These are phyloP conservation scores for Athrips mouffetella DNA, from an alignment of 2,888 invertebrate species.

Conservation along the genomic window DNA sequence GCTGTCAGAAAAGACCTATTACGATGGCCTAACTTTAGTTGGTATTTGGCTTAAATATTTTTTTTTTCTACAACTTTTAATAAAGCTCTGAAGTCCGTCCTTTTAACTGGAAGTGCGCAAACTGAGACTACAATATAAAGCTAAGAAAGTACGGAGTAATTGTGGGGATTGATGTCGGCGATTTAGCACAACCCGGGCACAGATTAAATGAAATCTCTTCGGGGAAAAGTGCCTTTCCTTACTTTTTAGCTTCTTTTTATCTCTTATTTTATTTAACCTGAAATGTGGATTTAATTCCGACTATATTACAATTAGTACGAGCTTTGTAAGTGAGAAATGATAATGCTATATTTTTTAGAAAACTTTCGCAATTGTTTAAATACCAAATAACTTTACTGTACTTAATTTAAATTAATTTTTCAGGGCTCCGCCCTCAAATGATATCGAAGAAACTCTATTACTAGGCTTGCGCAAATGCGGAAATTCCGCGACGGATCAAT, in stretches of 20 bases:
- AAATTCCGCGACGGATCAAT: too few relatives aligned
- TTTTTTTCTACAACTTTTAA: too few relatives aligned
- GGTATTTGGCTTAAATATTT: too few relatives aligned
- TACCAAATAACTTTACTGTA: too few relatives aligned
- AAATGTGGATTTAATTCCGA: constrained; percentile 32
- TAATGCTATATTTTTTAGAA: not conserved
- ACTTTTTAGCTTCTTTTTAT: constrained; percentile 40
- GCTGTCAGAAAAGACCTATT: too few relatives aligned
- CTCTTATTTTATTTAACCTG: constrained; percentile 36
- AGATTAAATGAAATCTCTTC: constrained; percentile 62
- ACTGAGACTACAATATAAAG: constrained; percentile 9
- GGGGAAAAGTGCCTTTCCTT: constrained; percentile 38
- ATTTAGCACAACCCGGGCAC: constrained; percentile 49
- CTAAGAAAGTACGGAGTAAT: constrained; percentile 44
- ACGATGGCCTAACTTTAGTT: too few relatives aligned
- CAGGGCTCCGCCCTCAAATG: too few relatives aligned
- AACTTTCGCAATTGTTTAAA: too few relatives aligned
- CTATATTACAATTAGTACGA: constrained; percentile 11
- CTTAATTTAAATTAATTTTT: too few relatives aligned
- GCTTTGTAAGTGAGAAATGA: constrained; percentile 1
- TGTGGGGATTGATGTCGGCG: constrained; percentile 56
- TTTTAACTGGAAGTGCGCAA: not conserved
- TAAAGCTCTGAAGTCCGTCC: too few relatives aligned
- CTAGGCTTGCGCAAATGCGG: too few relatives aligned
- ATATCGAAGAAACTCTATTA: too few relatives aligned